Base-by-base conservation (phyloP, 2,113 vertebrate species). In the Vicugna pacos region DNA sequence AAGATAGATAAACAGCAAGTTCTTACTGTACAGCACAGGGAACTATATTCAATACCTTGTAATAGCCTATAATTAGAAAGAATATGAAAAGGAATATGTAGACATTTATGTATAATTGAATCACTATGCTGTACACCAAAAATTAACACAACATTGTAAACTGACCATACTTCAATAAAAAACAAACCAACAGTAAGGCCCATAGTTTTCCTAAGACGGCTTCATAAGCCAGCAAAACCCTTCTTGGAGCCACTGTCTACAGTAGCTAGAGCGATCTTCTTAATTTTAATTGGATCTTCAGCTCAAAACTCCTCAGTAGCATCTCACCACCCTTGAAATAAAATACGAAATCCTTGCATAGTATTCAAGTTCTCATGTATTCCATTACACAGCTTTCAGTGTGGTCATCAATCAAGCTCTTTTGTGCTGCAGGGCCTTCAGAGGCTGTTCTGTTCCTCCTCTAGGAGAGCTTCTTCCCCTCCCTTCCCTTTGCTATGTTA, bases 181-280 rank as follows among this genome's bases (percentile, higher is more conserved):
- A 42, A 42, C 38, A 42, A 42, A 42, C 38, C 38, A 83, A 67
- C 76, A 88, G 42, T 77, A 93, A 94, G 26, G 15, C 30, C n/a
- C 72, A 73, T 24, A 77, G 38, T 92, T 96, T 96, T 89, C 69
- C n/a, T 89, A 89, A 93, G 65, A 77, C 6, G 24, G 82, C 58
- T 84, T 96, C 65, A 92, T 67, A 80, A 92, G 48, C 15, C 76
- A 87, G 38, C 28, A 93, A 28, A 46, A 65, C 10, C 19, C 16
- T 95, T 87, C 79, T 38, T 30, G n/a, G 60, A 91, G 83, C 58
- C 60, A 62, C 76, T 96, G 42, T 95, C 60, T 46, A 70, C 10
- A 52, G 67, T 28, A 83, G 79, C 38, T 58, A 80, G 19, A 48
- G 35, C 56, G 48, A 67, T 56, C 11, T 35, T 52, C 17, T 48